Conservation (phyloP, 2,888 invertebrate genomes). For the Rhingia rostrata region DNA sequence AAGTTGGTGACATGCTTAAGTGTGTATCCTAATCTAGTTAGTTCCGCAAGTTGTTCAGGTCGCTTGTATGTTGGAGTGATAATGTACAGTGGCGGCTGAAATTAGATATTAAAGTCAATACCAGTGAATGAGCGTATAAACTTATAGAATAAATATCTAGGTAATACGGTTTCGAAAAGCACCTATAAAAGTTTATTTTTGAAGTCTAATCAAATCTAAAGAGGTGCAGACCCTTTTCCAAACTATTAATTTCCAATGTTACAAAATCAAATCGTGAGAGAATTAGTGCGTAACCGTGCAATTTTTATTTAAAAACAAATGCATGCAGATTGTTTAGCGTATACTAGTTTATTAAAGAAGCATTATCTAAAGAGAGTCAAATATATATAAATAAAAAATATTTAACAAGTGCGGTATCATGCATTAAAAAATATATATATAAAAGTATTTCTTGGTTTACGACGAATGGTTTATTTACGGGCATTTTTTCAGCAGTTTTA, state of each 20-base stretch:
- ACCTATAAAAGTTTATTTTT: no score
- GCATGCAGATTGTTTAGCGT: slow-evolving; percentile 32
- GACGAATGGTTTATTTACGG: slow-evolving; percentile 66
- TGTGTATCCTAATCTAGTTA: slow-evolving; percentile 89
- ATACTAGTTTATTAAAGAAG: slow-evolving; percentile 22
- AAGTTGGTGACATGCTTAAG: slow-evolving; percentile 87
- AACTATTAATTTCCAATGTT: no score
- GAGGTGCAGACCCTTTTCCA: no score
- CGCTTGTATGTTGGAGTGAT: slow-evolving; percentile 90
- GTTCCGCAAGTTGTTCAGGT: slow-evolving; percentile 91
- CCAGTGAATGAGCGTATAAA: background rate
- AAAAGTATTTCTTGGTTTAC: slow-evolving; percentile 33
- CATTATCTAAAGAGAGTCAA: slow-evolving; percentile 5
- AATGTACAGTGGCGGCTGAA: slow-evolving; percentile 85
- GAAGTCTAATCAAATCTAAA: no score
- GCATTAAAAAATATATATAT: slow-evolving; percentile 27
- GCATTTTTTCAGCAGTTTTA: slow-evolving; percentile 65
- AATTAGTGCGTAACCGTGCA: slow-evolving; percentile 35
- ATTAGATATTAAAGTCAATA: slow-evolving; percentile 34
- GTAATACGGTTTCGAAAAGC: no score
- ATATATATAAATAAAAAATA: background rate
- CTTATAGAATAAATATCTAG: background rate
- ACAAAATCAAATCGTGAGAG: no score
- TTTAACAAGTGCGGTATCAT: slow-evolving; percentile 25
- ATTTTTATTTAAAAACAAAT: background rate